These are phyloP conservation scores for Temnothorax nylanderi DNA, from an alignment of 1,140 invertebrate species.

Conservation along the genomic window DNA sequence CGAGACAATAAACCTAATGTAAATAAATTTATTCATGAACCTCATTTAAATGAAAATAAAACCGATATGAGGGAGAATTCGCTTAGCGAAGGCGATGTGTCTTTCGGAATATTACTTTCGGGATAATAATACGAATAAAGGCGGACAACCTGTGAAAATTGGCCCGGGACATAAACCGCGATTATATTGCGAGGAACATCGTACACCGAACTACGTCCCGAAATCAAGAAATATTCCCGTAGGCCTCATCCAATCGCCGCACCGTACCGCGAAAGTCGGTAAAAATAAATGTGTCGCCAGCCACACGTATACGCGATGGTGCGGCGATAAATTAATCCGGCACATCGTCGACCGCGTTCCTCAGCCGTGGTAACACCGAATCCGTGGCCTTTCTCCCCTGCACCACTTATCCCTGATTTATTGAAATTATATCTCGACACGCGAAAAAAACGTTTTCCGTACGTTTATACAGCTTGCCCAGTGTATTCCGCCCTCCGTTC, in stretches of 20 bases:
- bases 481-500: constrained; percentile 49
- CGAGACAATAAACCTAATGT: constrained; percentile 31
- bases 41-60: constrained; percentile 60
- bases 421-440: constrained; percentile 73
- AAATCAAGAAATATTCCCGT: constrained; percentile 64
- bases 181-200: constrained; percentile 62
- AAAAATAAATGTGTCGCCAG: constrained; percentile 67
- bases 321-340: constrained; percentile 72
- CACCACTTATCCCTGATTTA: constrained; percentile 74
- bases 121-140: constrained; percentile 64
- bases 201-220: constrained; percentile 38
- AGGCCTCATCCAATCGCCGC: constrained; percentile 58
- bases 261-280: constrained; percentile 38
- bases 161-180: constrained; percentile 45
- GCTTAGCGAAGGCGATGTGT: constrained; percentile 48
- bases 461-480: constrained; percentile 16
- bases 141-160: constrained; percentile 58
- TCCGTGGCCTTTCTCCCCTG: constrained; percentile 52
- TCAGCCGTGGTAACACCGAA: constrained; percentile 61
- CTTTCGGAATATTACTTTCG: constrained; percentile 55
- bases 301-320: constrained; percentile 55
- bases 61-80: constrained; percentile 42
- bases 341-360: constrained; percentile 59
- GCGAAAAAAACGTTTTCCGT: constrained; percentile 72
- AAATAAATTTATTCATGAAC: constrained; percentile 55